Conservation (phyloP, 23 tunicate species). For the Trididemnum miniatum region DNA sequence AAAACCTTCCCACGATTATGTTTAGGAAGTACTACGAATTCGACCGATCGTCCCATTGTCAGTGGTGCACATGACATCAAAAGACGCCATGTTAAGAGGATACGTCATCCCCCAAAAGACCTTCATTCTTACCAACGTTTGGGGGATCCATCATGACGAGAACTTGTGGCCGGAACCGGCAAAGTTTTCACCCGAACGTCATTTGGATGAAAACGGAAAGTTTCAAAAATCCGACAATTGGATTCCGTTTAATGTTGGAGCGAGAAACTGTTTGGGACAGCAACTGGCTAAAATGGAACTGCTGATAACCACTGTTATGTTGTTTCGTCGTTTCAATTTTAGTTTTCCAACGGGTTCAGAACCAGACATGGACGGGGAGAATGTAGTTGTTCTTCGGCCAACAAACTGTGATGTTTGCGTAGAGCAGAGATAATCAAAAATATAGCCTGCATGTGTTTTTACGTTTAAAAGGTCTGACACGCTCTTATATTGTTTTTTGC, state of each 20-base stretch:
- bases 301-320: conserved; percentile 24
- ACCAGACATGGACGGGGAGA: conserved; percentile 55
- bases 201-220: conserved; percentile 57
- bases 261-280: conserved; percentile 54
- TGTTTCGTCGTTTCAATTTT: conserved; percentile 51
- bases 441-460: no score
- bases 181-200: conserved; percentile 58
- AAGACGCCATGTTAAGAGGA: conserved; percentile 41
- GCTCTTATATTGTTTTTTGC: no score
- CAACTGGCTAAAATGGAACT: conserved; percentile 78
- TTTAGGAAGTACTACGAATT: conserved; percentile 61
- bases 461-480: no score
- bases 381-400: conserved; percentile 37
- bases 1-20: no score
- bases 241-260: conserved; percentile 62
- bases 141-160: conserved; percentile 58
- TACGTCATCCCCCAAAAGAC: conserved; percentile 56
- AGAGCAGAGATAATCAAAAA: not conserved
- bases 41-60: conserved; percentile 55
- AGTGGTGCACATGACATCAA: conserved; percentile 41
- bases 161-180: conserved; percentile 64
- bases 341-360: conserved; percentile 23
- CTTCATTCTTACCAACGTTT: conserved; percentile 42
- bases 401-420: conserved; percentile 9
- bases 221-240: conserved; percentile 46